A percentile compares a stretch with the other conserved stretches of the same genome.
These are phyloP conservation scores for Oenanthe melanoleuca DNA, from an alignment of 2,113 vertebrate species.

Conservation along the genomic window DNA sequence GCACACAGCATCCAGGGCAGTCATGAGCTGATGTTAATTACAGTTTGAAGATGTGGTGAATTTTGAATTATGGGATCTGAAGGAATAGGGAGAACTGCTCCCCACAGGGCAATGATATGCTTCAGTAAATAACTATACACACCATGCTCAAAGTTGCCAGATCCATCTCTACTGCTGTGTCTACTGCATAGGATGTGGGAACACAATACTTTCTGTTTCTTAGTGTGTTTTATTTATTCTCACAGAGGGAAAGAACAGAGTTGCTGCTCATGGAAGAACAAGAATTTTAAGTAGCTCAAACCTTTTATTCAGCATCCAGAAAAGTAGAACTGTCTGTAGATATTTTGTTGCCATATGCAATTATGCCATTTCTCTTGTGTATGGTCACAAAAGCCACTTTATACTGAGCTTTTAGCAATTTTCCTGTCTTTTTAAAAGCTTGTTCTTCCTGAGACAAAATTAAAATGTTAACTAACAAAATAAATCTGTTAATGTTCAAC, in stretches of 20 bases:
- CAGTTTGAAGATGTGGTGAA: not conserved
- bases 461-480: not conserved
- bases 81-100: not conserved
- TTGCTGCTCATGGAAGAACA: not conserved
- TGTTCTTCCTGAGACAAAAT: slow-evolving; percentile 2
- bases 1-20: not conserved
- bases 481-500: not conserved
- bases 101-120: not conserved
- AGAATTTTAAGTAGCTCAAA: not conserved
- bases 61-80: not conserved
- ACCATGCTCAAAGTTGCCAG: not conserved
- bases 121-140: not conserved
- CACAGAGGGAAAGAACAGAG: not conserved
- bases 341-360: not conserved
- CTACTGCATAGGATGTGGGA: not conserved
- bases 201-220: not conserved
- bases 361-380: not conserved
- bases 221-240: not conserved
- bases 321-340: not conserved
- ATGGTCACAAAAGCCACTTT: not conserved
- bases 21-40: not conserved
- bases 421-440: not conserved
- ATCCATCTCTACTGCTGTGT: not conserved
- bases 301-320: slow-evolving; percentile 37
- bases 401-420: not conserved